phyloP scores from a whole-genome alignment of 2,113 vertebrate species.

The Phycodurus eques region DNA sequence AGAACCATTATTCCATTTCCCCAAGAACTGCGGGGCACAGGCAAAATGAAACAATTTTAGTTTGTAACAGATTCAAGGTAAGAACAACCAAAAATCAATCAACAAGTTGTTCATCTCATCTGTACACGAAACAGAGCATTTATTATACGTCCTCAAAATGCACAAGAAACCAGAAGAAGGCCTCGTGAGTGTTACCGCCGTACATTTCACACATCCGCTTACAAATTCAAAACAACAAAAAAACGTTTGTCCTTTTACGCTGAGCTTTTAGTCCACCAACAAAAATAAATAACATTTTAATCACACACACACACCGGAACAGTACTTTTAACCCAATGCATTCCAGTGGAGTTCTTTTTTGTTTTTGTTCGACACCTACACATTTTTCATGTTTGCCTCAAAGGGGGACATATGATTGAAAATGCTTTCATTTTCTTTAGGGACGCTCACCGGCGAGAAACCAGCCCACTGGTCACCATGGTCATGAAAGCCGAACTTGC shows the following conservation, averaged over 20 bases:
- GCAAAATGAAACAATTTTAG: not conserved
- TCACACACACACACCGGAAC: not conserved
- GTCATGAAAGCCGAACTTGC: no score
- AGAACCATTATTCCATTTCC: not conserved
- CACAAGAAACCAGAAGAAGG: conserved; percentile 51
- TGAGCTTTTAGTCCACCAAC: conserved; percentile 32
- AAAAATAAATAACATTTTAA: conserved; percentile 58
- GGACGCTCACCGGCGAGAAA: no score
- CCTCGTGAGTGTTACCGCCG: not conserved
- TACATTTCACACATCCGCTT: conserved; percentile 4
- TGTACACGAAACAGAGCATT: conserved; percentile 63
- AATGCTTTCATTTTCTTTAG: no score
- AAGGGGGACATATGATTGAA: no score
- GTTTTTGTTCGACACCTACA: no score
- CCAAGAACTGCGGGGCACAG: not conserved
- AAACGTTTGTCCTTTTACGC: conserved; percentile 3
- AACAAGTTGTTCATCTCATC: conserved; percentile 22
- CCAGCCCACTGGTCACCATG: no score
- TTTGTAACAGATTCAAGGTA: not conserved
- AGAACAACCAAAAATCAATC: conserved; percentile 27
- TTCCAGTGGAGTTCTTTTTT: not conserved
- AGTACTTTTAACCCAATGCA: not conserved
- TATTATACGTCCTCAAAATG: conserved; percentile 59
- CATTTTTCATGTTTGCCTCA: not conserved
- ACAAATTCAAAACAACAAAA: conserved; percentile 12